Conservation (phyloP, 2,113 vertebrate species). For the Hyperopisus bebe region DNA sequence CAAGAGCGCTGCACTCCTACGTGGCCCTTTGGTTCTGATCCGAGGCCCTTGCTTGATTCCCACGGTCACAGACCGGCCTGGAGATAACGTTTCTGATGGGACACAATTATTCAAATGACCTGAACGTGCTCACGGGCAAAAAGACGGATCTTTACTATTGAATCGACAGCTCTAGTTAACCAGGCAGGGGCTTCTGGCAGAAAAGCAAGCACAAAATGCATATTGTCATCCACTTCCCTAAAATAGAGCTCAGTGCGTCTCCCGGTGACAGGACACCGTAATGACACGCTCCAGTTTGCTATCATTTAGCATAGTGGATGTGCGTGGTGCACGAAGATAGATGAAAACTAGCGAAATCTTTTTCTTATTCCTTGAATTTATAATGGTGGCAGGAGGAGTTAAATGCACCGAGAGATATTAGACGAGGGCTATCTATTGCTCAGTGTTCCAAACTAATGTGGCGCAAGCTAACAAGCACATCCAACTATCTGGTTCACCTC, state of each 20-base stretch:
- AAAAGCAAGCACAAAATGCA: conserved; percentile 2
- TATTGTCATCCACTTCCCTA: not conserved
- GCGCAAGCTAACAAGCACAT: not conserved
- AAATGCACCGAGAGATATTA: not conserved
- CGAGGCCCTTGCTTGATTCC: not conserved
- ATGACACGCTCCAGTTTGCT: not conserved
- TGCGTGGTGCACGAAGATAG: not conserved
- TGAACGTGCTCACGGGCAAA: not conserved
- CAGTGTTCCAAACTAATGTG: not conserved
- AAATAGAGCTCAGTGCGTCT: not conserved
- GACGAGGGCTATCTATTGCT: not conserved
- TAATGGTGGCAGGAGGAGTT: not conserved
- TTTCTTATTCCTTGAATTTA: not conserved
- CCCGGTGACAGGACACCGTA: not conserved
- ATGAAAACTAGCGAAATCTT: not conserved
- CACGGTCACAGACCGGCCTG: not conserved
- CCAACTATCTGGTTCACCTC: not conserved
- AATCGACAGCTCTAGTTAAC: not conserved
- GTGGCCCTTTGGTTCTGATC: not conserved
- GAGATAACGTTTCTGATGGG: not conserved
- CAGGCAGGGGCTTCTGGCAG: not conserved
- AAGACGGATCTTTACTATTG: not conserved
- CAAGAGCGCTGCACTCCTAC: not conserved
- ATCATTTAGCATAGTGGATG: not conserved
- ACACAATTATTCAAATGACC: not conserved